Evolutionary conservation across 2,113 vertebrate species (phyloP).

Genomic region (Triplophysa dalaica): DNA sequence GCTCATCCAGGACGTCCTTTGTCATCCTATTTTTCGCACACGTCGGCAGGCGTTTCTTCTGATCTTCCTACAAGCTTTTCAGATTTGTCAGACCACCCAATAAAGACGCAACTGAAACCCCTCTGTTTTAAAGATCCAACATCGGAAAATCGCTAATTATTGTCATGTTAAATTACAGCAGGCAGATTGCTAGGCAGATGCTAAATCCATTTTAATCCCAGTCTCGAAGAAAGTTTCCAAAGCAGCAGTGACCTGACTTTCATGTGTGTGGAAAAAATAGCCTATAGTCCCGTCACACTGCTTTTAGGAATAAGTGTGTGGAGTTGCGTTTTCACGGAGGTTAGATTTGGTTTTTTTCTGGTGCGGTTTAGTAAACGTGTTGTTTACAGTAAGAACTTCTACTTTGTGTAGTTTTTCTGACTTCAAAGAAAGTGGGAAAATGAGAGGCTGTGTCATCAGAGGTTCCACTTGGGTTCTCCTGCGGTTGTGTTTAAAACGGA

Average conservation of each 20-base stretch:
- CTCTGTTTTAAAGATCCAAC: slow-evolving; percentile 63
- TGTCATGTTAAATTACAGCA: slow-evolving; percentile 67
- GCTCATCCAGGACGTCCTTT: slow-evolving; percentile 52
- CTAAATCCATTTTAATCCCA: slow-evolving; percentile 44
- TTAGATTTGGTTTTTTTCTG: slow-evolving; percentile 69
- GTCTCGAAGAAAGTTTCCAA: slow-evolving; percentile 49
- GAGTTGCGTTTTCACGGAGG: slow-evolving; percentile 49
- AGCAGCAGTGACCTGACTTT: slow-evolving; percentile 54
- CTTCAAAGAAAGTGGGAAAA: slow-evolving; percentile 73
- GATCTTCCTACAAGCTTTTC: slow-evolving; percentile 66
- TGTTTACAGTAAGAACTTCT: slow-evolving; percentile 75
- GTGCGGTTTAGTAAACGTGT: slow-evolving; percentile 77
- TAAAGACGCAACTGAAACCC: slow-evolving; percentile 74
- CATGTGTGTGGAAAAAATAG: slow-evolving; percentile 51
- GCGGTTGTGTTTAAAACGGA: slow-evolving; percentile 59
- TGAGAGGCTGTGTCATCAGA: slow-evolving; percentile 71
- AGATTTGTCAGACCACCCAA: slow-evolving; percentile 73
- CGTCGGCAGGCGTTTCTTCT: slow-evolving; percentile 61
- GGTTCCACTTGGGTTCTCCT: slow-evolving; percentile 66
- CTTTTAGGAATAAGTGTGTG: slow-evolving; percentile 42
- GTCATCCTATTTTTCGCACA: slow-evolving; percentile 57
- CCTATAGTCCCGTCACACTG: background rate
- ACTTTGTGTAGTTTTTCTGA: slow-evolving; percentile 72
- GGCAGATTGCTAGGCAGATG: slow-evolving; percentile 55
- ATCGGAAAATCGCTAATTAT: slow-evolving; percentile 66